Base-by-base conservation (phyloP, 1,140 invertebrate species). In the Gyrodactylus bullatarudis region DNA sequence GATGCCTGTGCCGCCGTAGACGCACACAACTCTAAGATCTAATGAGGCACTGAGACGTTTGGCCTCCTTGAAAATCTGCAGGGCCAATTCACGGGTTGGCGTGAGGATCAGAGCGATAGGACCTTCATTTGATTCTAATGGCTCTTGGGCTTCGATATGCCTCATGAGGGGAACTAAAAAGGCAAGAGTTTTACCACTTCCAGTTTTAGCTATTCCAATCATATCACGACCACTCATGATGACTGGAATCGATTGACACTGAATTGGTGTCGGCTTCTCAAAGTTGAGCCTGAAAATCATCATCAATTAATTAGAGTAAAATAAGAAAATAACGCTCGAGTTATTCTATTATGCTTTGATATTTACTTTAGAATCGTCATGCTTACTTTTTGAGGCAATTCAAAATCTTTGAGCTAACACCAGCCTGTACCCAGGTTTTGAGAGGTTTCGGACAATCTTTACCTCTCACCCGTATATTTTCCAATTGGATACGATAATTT, bases 171-270 rank as follows among this genome's bases (percentile, higher is more conserved):
- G 95, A 69, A 99, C 80, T 20, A 99, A 85, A 80, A 99, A 99
- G 0, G 94, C 94, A 23, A 99, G 80, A 0, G 95, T 99, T 83
- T 99, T 99, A 20, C 95, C 95, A 79, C 90, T 95, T 20, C 92
- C 93, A 23, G 95, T 98, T 83, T 98, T 98, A 1, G 95, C 95
- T 78, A 98, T 98, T 74, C 94, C 94, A 78, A 99, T 98, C 26
- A 99, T 83, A 83, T 99, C 93, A 73, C 92, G 79, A 23, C 87
- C 87, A 74, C 88, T 92, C 92, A 99, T 96, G 75, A 98, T 90
- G n/a, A 91, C 88, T 25, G 94, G 94, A 79, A 99, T 91, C 16
- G 92, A 92, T 83, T 99, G 94, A 70, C 89, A 86, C 80, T 99
- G 95, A 78, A 99, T 98, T 0, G 95, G 94, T 1, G 95, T 99